Evolutionary conservation across 2,113 vertebrate species (phyloP).

Genomic region (Cheirogaleus medius): DNA sequence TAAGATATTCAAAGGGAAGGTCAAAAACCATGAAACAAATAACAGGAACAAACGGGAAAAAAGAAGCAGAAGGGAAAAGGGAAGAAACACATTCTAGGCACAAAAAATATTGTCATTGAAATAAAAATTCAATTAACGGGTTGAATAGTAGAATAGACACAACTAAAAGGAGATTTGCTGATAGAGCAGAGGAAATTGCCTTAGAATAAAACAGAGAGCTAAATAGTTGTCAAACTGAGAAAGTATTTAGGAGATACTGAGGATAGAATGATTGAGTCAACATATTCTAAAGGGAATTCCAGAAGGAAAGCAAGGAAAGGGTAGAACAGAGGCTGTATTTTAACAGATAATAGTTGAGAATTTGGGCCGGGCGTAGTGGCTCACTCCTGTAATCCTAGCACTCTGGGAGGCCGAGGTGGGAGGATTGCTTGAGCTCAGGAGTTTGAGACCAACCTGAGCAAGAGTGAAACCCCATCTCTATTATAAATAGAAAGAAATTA

Average conservation of each 20-base stretch:
- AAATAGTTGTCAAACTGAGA: background rate
- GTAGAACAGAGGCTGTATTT: background rate
- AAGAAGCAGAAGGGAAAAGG: background rate
- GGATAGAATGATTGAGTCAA: background rate
- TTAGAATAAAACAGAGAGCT: constrained; percentile 10
- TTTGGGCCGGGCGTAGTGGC: too few species aligned
- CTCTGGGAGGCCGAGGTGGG: too few species aligned
- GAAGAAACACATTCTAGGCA: background rate
- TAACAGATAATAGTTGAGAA: background rate
- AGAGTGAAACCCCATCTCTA: too few species aligned
- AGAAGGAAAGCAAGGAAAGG: background rate
- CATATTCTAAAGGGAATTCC: background rate
- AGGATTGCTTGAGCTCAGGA: too few species aligned
- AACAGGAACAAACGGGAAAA: background rate
- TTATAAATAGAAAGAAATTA: too few species aligned
- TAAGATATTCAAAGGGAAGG: constrained; percentile 17
- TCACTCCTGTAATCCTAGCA: too few species aligned
- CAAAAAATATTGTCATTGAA: background rate
- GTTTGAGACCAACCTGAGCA: too few species aligned
- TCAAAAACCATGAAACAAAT: background rate
- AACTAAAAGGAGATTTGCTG: background rate
- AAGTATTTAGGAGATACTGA: background rate
- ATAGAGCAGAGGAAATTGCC: background rate
- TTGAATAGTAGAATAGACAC: background rate
- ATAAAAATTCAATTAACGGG: background rate